Evolutionary conservation across 2,113 vertebrate species (phyloP).

Genomic region (Plotosus lineatus): DNA sequence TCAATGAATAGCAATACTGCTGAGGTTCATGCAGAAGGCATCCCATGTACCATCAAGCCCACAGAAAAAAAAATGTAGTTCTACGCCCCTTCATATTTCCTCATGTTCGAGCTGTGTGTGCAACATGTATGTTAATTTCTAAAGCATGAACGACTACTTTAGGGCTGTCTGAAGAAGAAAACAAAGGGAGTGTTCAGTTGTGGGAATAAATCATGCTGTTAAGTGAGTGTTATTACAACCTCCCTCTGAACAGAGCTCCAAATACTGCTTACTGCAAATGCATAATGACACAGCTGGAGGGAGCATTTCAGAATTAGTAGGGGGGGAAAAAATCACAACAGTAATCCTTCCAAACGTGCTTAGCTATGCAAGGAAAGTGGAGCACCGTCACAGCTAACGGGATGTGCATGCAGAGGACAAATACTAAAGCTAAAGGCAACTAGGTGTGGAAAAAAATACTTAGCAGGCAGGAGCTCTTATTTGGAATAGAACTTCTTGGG

Average conservation of each 20-base stretch:
- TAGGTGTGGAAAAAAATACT: conserved; percentile 61
- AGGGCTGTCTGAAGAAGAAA: conserved; percentile 6
- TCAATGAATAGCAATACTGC: neutral
- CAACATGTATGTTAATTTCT: neutral
- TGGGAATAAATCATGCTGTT: conserved; percentile 17
- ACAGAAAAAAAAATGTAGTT: neutral
- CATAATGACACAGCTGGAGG: conserved; percentile 47
- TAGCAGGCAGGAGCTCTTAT: conserved; percentile 24
- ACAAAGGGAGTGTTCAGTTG: conserved; percentile 24
- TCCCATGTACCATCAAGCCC: neutral
- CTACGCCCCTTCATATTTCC: no score
- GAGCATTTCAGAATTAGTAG: conserved; percentile 49
- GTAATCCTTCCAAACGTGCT: conserved; percentile 40
- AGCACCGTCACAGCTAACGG: conserved; percentile 14
- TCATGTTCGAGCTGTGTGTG: neutral
- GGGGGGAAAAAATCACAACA: conserved; percentile 41
- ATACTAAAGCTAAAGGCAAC: conserved; percentile 48
- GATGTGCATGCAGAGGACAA: conserved; percentile 36
- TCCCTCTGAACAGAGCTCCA: conserved; percentile 11
- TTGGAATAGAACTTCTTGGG: neutral
- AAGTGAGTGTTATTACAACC: conserved; percentile 28
- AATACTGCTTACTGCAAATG: conserved; percentile 20
- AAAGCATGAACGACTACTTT: neutral
- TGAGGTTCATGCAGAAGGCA: neutral
- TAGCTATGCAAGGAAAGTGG: conserved; percentile 1